Percentiles rank a stretch among this genome's conserved stretches.
phyloP scores from a whole-genome alignment of 1,140 invertebrate genomes.

The Steinernema khuongi region DNA sequence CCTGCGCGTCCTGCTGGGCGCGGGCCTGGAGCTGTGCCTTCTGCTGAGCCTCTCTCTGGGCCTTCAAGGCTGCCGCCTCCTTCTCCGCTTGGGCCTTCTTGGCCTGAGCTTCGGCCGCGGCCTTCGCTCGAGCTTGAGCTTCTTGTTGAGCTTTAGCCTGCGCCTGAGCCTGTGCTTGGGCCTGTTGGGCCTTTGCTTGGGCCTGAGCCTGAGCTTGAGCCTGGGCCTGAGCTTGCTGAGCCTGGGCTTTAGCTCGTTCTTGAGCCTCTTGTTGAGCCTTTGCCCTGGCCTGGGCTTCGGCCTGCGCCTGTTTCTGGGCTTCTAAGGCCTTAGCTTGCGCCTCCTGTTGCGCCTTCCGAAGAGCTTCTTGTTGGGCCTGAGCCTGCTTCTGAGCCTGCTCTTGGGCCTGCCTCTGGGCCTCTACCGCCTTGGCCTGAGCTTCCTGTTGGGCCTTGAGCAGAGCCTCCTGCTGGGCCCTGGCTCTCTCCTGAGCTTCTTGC shows the following conservation, averaged over 20 bases:
- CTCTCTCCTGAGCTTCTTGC: background rate
- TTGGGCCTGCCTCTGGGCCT: background rate
- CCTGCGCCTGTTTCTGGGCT: conserved; percentile 20
- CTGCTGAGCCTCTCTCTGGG: conserved; percentile 26
- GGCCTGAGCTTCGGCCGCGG: conserved; percentile 8
- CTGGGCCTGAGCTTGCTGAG: conserved; percentile 4
- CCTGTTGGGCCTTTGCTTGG: conserved; percentile 6
- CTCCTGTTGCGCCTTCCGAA: conserved; percentile 19
- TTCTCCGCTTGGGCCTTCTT: background rate
- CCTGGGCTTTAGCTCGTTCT: conserved; percentile 11
- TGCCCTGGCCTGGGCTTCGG: conserved; percentile 19
- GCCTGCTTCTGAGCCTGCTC: conserved; percentile 20
- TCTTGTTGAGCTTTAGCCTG: conserved; percentile 15
- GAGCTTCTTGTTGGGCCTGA: conserved; percentile 25
- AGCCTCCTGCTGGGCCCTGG: background rate
- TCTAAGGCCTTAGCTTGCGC: conserved; percentile 8
- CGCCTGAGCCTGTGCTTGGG: conserved; percentile 23
- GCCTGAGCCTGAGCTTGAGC: background rate
- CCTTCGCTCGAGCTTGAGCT: background rate
- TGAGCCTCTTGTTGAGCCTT: conserved; percentile 25
- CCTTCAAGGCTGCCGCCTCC: background rate
- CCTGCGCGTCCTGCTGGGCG: background rate
- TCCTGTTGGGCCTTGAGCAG: conserved; percentile 27
- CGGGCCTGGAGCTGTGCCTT: conserved; percentile 19
- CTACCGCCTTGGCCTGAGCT: background rate